These are phyloP conservation scores for Natator depressus DNA, from an alignment of 2,113 vertebrate genomes.

Conservation along the genomic window DNA sequence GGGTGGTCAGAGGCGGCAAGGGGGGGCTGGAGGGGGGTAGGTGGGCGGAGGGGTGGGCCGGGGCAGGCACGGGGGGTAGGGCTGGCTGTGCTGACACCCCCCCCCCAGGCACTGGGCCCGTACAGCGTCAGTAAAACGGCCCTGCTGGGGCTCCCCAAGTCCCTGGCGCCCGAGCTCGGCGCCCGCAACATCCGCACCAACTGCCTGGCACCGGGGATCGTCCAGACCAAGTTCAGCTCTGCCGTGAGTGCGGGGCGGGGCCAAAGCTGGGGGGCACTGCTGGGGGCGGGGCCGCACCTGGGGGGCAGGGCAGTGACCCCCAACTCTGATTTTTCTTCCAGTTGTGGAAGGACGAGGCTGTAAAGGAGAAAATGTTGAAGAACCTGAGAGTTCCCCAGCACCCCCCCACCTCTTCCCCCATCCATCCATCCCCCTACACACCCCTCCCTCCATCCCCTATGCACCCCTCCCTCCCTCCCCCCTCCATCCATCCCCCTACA, in stretches of 20 bases:
- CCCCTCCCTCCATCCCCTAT: too few species aligned
- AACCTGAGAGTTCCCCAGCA: constrained; percentile 60
- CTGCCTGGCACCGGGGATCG: constrained; percentile 89
- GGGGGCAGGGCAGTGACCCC: neutral
- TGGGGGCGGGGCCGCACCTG: neutral
- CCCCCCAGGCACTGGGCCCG: constrained; percentile 82
- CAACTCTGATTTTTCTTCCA: constrained; percentile 30
- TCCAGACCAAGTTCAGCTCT: constrained; percentile 87
- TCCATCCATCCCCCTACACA: too few species aligned
- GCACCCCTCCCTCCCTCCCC: too few species aligned
- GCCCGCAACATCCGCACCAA: constrained; percentile 86
- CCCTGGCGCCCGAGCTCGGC: constrained; percentile 82
- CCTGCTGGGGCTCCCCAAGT: constrained; percentile 86
- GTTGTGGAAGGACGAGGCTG: constrained; percentile 80
- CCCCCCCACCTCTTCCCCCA: too few species aligned
- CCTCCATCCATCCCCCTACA: too few species aligned
- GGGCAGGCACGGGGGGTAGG: fast-evolving
- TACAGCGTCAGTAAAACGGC: constrained; percentile 93
- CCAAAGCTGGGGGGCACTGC: neutral
- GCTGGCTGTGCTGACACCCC: neutral
- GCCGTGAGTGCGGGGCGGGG: constrained; percentile 71
- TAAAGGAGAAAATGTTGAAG: constrained; percentile 57
- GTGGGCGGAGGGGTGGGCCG: neutral
- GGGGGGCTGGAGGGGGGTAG: neutral
- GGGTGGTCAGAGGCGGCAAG: too few species aligned